phyloP scores from a whole-genome alignment of 2,113 vertebrate species.

The Oreochromis tanganicae region DNA sequence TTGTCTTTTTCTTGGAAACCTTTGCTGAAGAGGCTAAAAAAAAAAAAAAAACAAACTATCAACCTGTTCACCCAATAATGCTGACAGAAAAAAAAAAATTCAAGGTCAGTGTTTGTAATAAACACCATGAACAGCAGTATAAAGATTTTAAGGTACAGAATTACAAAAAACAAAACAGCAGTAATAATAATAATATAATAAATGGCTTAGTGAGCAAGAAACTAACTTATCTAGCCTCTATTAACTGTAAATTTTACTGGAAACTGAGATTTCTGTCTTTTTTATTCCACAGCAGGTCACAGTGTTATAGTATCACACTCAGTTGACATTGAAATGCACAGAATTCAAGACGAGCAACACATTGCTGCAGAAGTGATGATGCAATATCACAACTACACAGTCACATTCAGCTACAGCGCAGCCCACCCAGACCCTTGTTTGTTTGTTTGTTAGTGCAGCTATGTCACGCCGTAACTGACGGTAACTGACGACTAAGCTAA shows the following conservation, averaged over 20 bases:
- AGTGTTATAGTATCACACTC: not conserved
- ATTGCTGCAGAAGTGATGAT: not conserved
- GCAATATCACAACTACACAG: not conserved
- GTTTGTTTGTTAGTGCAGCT: not conserved
- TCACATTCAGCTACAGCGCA: not conserved
- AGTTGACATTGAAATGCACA: not conserved
- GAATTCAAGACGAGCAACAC: not conserved
- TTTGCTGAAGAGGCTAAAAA: not conserved
- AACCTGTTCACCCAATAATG: not conserved
- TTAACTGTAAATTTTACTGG: not conserved
- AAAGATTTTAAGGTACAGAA: not conserved
- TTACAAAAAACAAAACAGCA: not conserved
- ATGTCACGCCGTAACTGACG: not conserved
- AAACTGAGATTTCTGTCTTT: not conserved
- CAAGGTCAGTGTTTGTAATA: not conserved
- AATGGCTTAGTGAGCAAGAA: not conserved
- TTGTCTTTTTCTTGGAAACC: not conserved
- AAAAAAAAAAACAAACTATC: not conserved
- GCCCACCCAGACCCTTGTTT: not conserved
- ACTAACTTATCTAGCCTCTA: not conserved
- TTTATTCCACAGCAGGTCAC: not conserved
- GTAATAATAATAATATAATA: not conserved
- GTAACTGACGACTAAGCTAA: not conserved
- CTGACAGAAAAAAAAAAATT: not conserved
- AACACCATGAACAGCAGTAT: not conserved